phyloP scores from a whole-genome alignment of 2,797 vertebrate genomes.

The Acestrorhynchus altus region DNA sequence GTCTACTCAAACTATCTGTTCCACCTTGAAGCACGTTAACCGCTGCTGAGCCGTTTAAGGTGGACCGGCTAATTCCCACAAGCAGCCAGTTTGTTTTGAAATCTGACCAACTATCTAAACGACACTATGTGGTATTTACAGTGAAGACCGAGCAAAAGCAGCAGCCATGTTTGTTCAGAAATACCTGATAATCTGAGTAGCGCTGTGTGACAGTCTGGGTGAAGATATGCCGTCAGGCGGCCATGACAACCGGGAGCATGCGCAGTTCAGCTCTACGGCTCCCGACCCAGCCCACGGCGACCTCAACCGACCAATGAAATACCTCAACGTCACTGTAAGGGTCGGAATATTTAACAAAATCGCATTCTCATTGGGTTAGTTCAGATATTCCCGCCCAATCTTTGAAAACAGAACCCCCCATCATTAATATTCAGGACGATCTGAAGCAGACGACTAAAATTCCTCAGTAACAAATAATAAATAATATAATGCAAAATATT shows the following conservation, averaged over 20 bases:
- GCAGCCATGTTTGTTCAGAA: neutral
- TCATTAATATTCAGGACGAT: neutral
- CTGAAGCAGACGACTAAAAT: too few relatives aligned
- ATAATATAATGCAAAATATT: too few relatives aligned
- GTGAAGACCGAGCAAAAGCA: too few relatives aligned
- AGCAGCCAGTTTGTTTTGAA: neutral
- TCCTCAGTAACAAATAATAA: too few relatives aligned
- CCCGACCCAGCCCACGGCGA: neutral
- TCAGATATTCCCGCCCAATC: neutral
- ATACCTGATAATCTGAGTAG: conserved; percentile 14
- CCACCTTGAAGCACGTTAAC: neutral
- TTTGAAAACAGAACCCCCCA: too few relatives aligned
- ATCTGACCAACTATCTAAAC: neutral
- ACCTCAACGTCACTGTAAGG: neutral
- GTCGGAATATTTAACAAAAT: neutral
- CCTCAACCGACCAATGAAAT: neutral
- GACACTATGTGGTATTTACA: neutral
- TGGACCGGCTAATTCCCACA: too few relatives aligned
- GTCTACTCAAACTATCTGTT: too few relatives aligned
- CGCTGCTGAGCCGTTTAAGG: too few relatives aligned
- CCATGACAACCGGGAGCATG: conserved; percentile 20
- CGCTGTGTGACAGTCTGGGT: neutral
- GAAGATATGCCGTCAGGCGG: neutral
- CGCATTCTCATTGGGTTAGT: neutral
- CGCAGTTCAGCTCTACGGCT: conserved; percentile 9